These are phyloP conservation scores for Aethes cnicana DNA, from an alignment of 2,888 invertebrate genomes.

Conservation along the genomic window DNA sequence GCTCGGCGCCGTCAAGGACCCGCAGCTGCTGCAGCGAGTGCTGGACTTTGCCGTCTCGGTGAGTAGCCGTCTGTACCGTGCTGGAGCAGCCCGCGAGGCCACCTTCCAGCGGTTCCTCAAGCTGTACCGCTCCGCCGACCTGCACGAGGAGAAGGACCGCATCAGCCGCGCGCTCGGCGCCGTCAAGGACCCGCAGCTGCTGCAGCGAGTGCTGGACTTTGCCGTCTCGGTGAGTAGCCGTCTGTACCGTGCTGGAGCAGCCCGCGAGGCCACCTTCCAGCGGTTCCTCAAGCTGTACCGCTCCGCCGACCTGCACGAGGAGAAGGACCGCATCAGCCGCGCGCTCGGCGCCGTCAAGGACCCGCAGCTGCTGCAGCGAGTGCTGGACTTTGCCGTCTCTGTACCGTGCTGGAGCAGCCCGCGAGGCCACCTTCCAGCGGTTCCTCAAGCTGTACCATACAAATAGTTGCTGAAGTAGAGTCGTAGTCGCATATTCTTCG, in stretches of 20 bases:
- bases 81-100: too few relatives aligned
- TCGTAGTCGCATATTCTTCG: too few relatives aligned
- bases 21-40: conserved; percentile 86
- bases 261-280: too few relatives aligned
- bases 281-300: too few relatives aligned
- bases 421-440: too few relatives aligned
- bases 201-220: conserved; percentile 89
- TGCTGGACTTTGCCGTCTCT: conserved; percentile 91
- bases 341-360: conserved; percentile 91
- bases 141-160: conserved; percentile 96
- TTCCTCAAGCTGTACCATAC: too few relatives aligned
- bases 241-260: too few relatives aligned
- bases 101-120: too few relatives aligned
- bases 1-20: conserved; percentile 90
- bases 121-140: conserved; percentile 91
- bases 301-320: conserved; percentile 94
- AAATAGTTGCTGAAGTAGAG: too few relatives aligned
- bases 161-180: conserved; percentile 93
- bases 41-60: conserved; percentile 92
- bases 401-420: too few relatives aligned
- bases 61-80: too few relatives aligned
- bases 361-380: conserved; percentile 86
- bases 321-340: conserved; percentile 94
- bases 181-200: conserved; percentile 86
- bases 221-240: conserved; percentile 88